Evolutionary conservation across 2,888 invertebrate genomes (phyloP), one percentile per base, ranked within the genome.

Genomic region (Ptilodon capucinus): DNA sequence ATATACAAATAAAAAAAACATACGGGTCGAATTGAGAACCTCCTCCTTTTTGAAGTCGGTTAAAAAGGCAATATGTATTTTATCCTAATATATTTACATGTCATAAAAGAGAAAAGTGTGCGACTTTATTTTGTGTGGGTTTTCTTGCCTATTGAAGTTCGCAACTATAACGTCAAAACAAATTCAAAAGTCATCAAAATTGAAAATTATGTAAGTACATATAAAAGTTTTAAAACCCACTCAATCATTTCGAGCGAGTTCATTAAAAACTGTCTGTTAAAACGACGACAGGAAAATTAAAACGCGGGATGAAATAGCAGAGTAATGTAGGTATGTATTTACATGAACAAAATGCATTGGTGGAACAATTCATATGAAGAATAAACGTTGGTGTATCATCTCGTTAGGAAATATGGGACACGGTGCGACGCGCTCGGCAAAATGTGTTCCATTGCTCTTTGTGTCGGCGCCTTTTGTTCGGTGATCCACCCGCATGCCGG

Each of bases 371-470:
- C 68, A 67, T 69, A 71, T 73, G 73, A 73, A 74, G 71, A 78
- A 82, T 82, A 84, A 81, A 79, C 76, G 82, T 66, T 74, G 77
- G 74, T 79, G 76, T 79, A 86, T 88, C 85, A 88, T 85, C 84
- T 85, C 84, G 84, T 88, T 87, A 87, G 81, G 79, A 83, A 82
- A 89, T 88, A 86, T 89, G 80, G 87, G 80, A 75, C 88, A 80
- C 81, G 77, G 74, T 76, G 81, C 77, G 79, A 79, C 75, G 74
- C 79, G 81, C 81, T 85, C 81, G 68, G 79, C 78, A 76, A 82
- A 85, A 86, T 84, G 84, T 83, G 83, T 83, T 79, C 73, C 82
- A 84, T 83, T 86, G 87, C 87, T 85, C 87, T 88, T 87, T 89
- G 88, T 87, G 84, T 76, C 61, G 80, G 64, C 71, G 71, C 71